phyloP scores from a whole-genome alignment of 2,888 invertebrate species.

The Drosophila macrothrix region DNA sequence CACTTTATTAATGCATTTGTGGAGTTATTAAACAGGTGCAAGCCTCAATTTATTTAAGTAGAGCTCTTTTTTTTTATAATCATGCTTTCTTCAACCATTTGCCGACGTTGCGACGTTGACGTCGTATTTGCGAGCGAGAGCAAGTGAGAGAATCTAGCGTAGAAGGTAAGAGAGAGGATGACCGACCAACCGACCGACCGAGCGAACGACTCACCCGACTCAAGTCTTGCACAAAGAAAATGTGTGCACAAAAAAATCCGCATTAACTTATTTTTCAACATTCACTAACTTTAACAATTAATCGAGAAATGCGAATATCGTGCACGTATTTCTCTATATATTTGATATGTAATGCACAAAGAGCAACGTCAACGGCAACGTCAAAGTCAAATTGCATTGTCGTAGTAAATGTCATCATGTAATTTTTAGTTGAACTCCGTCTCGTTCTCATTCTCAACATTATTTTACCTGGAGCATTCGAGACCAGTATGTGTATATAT shows the following conservation, averaged over 20 bases:
- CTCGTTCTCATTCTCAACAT: slow-evolving; percentile 20
- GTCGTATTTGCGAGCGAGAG: slow-evolving; percentile 28
- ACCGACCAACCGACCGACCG: slow-evolving; percentile 10
- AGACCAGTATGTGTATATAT: slow-evolving; percentile 8
- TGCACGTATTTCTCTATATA: neutral
- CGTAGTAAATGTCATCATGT: slow-evolving; percentile 65
- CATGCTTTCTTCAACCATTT: slow-evolving; percentile 44
- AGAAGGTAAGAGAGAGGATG: slow-evolving; percentile 11
- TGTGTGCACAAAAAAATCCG: slow-evolving; percentile 7
- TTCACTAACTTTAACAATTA: neutral
- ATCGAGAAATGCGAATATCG: neutral
- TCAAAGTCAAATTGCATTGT: slow-evolving; percentile 40
- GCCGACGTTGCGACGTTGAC: slow-evolving; percentile 60
- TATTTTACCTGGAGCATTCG: slow-evolving; percentile 65
- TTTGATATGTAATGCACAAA: neutral
- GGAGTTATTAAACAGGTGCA: slow-evolving; percentile 1
- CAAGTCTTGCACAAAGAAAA: slow-evolving; percentile 56
- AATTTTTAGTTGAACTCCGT: slow-evolving; percentile 50
- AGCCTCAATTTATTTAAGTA: neutral
- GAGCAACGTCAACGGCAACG: slow-evolving; percentile 11
- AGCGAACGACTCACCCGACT: neutral
- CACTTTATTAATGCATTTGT: neutral
- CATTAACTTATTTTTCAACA: neutral
- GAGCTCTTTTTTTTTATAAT: slow-evolving; percentile 28
- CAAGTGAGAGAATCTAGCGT: neutral